phyloP scores from a whole-genome alignment of 2,888 invertebrate genomes.

The Drosophila ustulata region DNA sequence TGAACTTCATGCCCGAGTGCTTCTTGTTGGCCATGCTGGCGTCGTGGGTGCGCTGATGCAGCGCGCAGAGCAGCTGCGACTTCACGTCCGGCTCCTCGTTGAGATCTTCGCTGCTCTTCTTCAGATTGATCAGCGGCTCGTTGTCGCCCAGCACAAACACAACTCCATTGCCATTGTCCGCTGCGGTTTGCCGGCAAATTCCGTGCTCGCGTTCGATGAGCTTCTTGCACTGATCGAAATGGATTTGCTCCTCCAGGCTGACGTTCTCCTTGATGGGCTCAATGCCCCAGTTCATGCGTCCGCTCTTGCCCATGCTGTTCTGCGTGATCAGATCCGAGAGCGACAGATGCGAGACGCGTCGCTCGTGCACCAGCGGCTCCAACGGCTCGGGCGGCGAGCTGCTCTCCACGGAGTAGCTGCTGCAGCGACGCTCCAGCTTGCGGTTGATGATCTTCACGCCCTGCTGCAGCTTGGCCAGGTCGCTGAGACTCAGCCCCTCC shows the following conservation, averaged over 20 bases:
- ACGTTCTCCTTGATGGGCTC: slow-evolving; percentile 83
- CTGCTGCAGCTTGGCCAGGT: slow-evolving; percentile 74
- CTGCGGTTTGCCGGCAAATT: slow-evolving; percentile 56
- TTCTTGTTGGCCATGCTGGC: slow-evolving; percentile 70
- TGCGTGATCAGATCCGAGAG: slow-evolving; percentile 84
- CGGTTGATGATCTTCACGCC: slow-evolving; percentile 70
- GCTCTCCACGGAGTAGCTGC: slow-evolving; percentile 70
- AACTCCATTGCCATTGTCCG: slow-evolving; percentile 84
- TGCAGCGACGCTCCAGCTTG: slow-evolving; percentile 73
- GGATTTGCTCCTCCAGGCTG: slow-evolving; percentile 82
- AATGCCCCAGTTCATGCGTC: slow-evolving; percentile 84
- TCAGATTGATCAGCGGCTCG: slow-evolving; percentile 89
- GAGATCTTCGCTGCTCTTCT: slow-evolving; percentile 85
- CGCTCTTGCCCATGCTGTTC: slow-evolving; percentile 84
- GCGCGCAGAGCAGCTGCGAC: slow-evolving; percentile 68
- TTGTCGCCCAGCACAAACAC: slow-evolving; percentile 90
- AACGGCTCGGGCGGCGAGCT: slow-evolving; percentile 11
- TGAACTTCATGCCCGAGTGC: slow-evolving; percentile 90
- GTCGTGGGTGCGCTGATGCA: slow-evolving; percentile 80
- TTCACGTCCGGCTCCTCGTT: slow-evolving; percentile 43
- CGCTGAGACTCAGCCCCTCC: slow-evolving; percentile 82
- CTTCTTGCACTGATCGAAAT: slow-evolving; percentile 80
- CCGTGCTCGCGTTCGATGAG: slow-evolving; percentile 77
- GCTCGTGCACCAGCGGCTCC: slow-evolving; percentile 56
- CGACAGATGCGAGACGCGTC: slow-evolving; percentile 77